phyloP scores from a whole-genome alignment of 2,888 invertebrate species.

The Orgyia antiqua region DNA sequence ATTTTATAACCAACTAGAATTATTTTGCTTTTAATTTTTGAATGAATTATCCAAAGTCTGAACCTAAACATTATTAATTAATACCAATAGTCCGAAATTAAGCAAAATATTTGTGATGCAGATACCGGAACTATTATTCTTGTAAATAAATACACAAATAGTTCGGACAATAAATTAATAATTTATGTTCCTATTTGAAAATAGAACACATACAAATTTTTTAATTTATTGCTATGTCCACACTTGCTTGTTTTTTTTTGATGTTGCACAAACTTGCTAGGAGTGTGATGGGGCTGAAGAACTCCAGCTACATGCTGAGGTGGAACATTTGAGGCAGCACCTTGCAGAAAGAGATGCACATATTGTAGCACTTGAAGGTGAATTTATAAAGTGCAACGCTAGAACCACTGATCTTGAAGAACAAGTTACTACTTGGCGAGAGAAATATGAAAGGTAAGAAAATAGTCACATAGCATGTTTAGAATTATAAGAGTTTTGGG shows the following conservation, averaged over 20 bases:
- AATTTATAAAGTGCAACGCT: constrained; percentile 88
- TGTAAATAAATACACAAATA: no score
- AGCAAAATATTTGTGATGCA: no score
- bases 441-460: constrained; percentile 90
- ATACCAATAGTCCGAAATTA: no score
- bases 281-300: constrained; percentile 58
- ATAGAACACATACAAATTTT: constrained; percentile 2
- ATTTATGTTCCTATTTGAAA: constrained; percentile 18
- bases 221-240: constrained; percentile 13
- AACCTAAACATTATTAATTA: no score
- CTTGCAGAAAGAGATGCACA: constrained; percentile 89
- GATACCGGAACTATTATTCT: no score
- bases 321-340: constrained; percentile 90
- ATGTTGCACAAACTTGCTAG: constrained; percentile 55
- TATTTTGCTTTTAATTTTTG: no score
- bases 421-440: constrained; percentile 91
- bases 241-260: constrained; percentile 51
- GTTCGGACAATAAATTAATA: no score
- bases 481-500: no score
- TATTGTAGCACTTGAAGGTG: constrained; percentile 91
- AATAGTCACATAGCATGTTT: no score
- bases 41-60: no score
- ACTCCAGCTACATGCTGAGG: constrained; percentile 90
- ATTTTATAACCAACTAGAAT: no score
- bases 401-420: constrained; percentile 88